phyloP scores from a whole-genome alignment of 2,113 vertebrate species.

The Todiramphus chloris region DNA sequence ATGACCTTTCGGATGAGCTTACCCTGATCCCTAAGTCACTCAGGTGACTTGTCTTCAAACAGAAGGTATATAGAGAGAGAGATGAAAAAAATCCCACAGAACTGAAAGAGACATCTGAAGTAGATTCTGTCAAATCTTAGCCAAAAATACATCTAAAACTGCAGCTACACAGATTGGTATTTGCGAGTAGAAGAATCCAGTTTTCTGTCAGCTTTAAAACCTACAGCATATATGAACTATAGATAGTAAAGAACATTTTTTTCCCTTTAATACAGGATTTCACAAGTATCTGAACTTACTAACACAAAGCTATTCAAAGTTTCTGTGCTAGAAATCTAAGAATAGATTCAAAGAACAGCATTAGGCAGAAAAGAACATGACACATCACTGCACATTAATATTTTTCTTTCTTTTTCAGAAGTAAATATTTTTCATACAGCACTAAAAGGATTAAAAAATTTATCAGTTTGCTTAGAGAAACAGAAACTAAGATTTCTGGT shows the following conservation, averaged over 20 bases:
- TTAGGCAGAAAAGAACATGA: not conserved
- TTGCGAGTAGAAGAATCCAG: not conserved
- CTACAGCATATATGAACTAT: not conserved
- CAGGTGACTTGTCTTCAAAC: constrained; percentile 19
- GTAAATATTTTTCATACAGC: not conserved
- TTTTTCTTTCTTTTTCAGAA: not conserved
- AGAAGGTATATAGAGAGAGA: not conserved
- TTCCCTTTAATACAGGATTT: not conserved
- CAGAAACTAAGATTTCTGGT: not conserved
- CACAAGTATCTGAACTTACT: not conserved
- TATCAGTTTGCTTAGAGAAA: not conserved
- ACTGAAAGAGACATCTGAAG: constrained; percentile 17
- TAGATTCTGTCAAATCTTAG: not conserved
- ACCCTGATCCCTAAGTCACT: not conserved
- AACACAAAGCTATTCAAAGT: not conserved
- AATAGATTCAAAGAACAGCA: not conserved
- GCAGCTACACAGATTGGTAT: not conserved
- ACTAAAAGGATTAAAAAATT: not conserved
- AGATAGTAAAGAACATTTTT: not conserved
- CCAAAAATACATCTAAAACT: constrained; percentile 33
- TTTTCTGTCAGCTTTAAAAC: constrained; percentile 1
- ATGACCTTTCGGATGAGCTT: not conserved
- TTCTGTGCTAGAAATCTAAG: not conserved
- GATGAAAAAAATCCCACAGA: not conserved
- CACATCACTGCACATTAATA: not conserved